phyloP scores from a whole-genome alignment of 2,797 vertebrate genomes.

The Anguilla anguilla region DNA sequence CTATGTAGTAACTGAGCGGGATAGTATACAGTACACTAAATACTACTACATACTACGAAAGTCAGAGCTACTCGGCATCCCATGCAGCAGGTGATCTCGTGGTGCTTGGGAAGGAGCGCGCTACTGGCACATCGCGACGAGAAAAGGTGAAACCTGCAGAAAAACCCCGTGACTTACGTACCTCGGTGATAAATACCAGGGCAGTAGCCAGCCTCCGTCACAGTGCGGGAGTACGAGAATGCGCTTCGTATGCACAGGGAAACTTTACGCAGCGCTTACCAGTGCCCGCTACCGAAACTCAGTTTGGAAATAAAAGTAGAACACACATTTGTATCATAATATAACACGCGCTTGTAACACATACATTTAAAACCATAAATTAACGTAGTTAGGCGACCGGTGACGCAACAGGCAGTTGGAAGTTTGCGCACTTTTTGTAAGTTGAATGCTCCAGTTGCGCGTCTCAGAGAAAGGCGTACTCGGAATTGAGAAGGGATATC shows the following conservation, averaged over 20 bases:
- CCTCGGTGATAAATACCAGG: slow-evolving; percentile 26
- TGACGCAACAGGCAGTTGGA: background rate
- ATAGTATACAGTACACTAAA: background rate
- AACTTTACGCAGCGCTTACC: background rate
- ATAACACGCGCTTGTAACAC: background rate
- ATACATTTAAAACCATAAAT: too few relatives aligned
- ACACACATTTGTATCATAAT: background rate
- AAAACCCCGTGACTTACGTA: slow-evolving; percentile 30
- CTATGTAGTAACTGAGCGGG: background rate
- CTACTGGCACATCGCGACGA: background rate
- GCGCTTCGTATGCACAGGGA: background rate
- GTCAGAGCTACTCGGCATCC: background rate
- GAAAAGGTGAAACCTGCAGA: slow-evolving; percentile 31
- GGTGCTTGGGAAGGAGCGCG: background rate
- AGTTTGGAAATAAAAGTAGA: background rate
- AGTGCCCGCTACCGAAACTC: background rate
- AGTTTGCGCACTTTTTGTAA: background rate
- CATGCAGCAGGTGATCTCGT: background rate
- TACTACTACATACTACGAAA: background rate
- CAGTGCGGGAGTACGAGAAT: background rate
- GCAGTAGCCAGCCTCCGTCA: slow-evolving; percentile 14
- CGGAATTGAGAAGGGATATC: background rate
- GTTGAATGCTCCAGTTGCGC: background rate
- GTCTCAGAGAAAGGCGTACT: background rate
- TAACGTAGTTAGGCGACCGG: background rate